Evolutionary conservation across 2,113 vertebrate species (phyloP).

Genomic region (Mormyrus iriodes): DNA sequence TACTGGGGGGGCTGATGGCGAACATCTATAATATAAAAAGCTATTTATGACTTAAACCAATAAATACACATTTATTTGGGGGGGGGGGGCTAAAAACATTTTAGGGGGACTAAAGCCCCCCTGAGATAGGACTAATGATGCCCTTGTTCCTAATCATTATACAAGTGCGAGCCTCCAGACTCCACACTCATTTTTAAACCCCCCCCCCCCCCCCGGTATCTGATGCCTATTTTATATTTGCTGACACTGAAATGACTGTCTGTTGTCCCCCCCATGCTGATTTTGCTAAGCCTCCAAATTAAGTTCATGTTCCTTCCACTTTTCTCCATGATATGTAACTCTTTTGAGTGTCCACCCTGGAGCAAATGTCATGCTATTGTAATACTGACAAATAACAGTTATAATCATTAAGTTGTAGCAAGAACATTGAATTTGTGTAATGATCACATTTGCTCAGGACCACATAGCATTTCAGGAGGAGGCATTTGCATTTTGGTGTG

Average conservation of each 20-base stretch:
- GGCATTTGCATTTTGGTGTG: conserved; percentile 90
- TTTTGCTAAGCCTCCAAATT: not conserved
- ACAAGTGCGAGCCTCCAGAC: not conserved
- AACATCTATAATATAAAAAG: too few species aligned
- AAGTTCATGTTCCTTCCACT: not conserved
- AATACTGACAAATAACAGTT: not conserved
- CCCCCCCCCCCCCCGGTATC: too few species aligned
- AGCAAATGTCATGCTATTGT: not conserved
- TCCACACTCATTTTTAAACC: not conserved
- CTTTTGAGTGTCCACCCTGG: not conserved
- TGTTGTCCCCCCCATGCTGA: not conserved
- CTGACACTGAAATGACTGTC: not conserved
- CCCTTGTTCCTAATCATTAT: not conserved
- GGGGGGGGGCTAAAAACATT: too few species aligned
- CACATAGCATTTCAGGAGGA: conserved; percentile 93
- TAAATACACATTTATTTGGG: too few species aligned
- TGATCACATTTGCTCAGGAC: conserved; percentile 91
- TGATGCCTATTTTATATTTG: not conserved
- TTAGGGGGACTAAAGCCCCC: too few species aligned
- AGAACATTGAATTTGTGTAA: not conserved
- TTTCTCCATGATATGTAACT: not conserved
- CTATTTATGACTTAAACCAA: too few species aligned
- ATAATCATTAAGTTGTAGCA: not conserved
- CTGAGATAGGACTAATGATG: too few species aligned
- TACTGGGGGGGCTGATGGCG: too few species aligned